phyloP scores from a whole-genome alignment of 2,797 vertebrate genomes.

The Tokudaia muenninki region DNA sequence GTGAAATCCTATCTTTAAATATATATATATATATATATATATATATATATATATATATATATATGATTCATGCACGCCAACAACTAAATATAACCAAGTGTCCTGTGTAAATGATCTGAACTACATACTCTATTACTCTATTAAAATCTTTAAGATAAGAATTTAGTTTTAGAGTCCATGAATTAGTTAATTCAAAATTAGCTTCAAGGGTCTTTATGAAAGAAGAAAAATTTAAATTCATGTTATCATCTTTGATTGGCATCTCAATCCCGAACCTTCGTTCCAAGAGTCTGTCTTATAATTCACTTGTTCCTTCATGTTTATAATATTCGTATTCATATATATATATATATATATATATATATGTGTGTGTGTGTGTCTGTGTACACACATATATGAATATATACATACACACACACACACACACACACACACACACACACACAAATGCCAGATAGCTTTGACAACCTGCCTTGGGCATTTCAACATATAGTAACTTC shows the following conservation, averaged over 20 bases:
- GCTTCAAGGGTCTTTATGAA: constrained; percentile 41
- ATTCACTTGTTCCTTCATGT: constrained; percentile 27
- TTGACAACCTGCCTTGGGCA: constrained; percentile 22
- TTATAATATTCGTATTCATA: background rate
- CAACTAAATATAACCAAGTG: constrained; percentile 12
- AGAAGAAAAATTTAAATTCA: background rate
- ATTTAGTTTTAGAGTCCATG: constrained; percentile 3
- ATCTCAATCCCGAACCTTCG: constrained; percentile 1
- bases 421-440: too few species aligned
- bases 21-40: too few species aligned
- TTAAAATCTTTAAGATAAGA: constrained; percentile 20
- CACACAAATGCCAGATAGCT: constrained; percentile 10
- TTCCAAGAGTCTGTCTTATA: constrained; percentile 14
- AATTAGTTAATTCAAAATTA: constrained; percentile 62
- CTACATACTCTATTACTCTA: background rate
- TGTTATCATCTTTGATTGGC: background rate
- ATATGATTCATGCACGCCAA: background rate
- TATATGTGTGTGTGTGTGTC: too few species aligned
- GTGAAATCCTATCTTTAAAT: background rate
- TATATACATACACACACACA: too few species aligned
- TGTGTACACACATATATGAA: too few species aligned
- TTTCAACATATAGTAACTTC: constrained; percentile 68
- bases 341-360: too few species aligned
- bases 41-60: too few species aligned
- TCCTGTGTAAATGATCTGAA: background rate